Percentiles rank a stretch among this genome's conserved stretches.
Evolutionary conservation across 2,797 vertebrate genomes (phyloP).

Genomic region (Salarias fasciatus): DNA sequence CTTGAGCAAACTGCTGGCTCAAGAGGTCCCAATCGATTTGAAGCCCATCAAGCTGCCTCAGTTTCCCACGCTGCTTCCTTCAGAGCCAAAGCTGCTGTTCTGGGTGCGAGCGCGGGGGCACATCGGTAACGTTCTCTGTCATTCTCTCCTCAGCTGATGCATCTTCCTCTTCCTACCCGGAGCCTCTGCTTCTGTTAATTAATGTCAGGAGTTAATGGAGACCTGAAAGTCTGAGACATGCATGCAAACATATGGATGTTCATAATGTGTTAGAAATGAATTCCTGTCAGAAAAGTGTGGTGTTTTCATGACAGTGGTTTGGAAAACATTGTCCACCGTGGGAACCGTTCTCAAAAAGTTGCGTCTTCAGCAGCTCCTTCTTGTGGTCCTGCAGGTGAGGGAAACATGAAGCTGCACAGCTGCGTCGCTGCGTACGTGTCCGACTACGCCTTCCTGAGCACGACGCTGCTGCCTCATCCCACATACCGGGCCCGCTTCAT

Average conservation of each 20-base stretch:
- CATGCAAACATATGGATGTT: too few species aligned
- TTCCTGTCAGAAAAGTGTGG: too few species aligned
- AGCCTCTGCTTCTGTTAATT: too few species aligned
- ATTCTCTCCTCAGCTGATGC: too few species aligned
- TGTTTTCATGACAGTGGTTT: too few species aligned
- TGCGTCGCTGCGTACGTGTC: slow-evolving; percentile 96
- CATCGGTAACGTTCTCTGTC: slow-evolving; percentile 87
- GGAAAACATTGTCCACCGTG: too few species aligned
- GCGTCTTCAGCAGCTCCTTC: too few species aligned
- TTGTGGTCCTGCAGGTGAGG: slow-evolving; percentile 83
- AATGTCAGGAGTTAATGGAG: background rate
- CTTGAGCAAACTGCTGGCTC: slow-evolving; percentile 88
- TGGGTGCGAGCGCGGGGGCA: slow-evolving; percentile 93
- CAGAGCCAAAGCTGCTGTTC: slow-evolving; percentile 89
- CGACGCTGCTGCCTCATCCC: slow-evolving; percentile 85
- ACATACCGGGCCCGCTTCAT: slow-evolving; percentile 74
- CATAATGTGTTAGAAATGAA: too few species aligned
- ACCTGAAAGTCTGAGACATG: background rate
- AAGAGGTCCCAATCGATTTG: slow-evolving; percentile 92
- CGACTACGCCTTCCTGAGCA: slow-evolving; percentile 90
- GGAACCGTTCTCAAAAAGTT: too few species aligned
- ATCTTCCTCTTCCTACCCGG: too few species aligned
- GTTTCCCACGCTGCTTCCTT: slow-evolving; percentile 51
- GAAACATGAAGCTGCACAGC: slow-evolving; percentile 94
- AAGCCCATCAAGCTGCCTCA: slow-evolving; percentile 86